Base-by-base conservation (phyloP, 2,797 vertebrate species). In the Florisuga fusca region DNA sequence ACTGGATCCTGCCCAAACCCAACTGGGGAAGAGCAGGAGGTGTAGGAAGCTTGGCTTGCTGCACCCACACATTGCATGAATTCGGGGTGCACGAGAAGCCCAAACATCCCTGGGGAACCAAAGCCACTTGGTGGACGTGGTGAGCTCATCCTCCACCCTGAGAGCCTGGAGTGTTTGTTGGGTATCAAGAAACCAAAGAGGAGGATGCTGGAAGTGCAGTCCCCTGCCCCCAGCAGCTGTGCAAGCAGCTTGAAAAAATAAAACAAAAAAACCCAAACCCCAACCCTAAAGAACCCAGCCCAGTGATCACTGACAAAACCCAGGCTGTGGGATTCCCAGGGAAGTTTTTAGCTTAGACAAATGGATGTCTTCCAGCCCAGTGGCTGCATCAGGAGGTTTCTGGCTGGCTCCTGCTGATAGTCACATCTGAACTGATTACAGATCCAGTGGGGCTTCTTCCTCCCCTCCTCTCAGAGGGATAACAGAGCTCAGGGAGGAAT, bases 31-130 rank as follows among this genome's bases (percentile, higher is more conserved):
- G 54, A 87, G 50, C 2, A 5, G 78, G 75, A 77, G 53, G 61
- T 59, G 80, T 85, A 90, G 87, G 87, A 93, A 89, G 38, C 0
- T 1, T 36, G 25, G 66, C 10, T 34, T 31, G 80, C 61, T 75
- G 87, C 54, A 34, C 33, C 33, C 89, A 41, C 5, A 3, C 7
- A 10, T 0, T 29, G 57, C 33, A 36, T 7, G 58, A 45, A 81
- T 0, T 6, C 0, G 0, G 7, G 25, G 33, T 3, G 46, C 21
- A 45, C 1, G 3, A 84, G 45, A 10, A 84, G 57, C 45, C 25
- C 0, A 0, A 0, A 0, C 43, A 14, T n/a, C 79, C 79, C 75
- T 0, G 12, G 43, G 83, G 79, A 76, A 12, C 38, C 2, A 1
- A 64, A 93, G 79, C 59, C 1, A 5, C 72, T 74, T 3, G 0